Evolutionary conservation across 2,113 vertebrate genomes (phyloP).

Genomic region (Chaetura pelagica): DNA sequence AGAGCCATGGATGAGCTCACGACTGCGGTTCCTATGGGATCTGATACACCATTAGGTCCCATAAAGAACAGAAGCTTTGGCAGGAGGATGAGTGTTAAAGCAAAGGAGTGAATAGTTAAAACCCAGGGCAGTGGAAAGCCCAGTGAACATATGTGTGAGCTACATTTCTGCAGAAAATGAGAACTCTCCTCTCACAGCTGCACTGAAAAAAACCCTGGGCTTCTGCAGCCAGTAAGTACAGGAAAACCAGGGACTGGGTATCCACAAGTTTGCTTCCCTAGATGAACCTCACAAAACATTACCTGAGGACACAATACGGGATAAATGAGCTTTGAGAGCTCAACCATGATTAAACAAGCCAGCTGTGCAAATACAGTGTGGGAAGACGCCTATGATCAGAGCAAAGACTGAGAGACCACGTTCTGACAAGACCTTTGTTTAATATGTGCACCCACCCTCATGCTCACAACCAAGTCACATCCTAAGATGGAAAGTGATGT

Average conservation of each 20-base stretch:
- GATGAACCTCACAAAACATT: neutral
- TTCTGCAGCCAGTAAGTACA: neutral
- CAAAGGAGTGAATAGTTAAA: neutral
- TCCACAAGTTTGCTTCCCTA: neutral
- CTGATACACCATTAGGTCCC: neutral
- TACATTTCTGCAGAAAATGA: neutral
- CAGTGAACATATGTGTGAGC: neutral
- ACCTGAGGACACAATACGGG: neutral
- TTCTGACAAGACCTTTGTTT: neutral
- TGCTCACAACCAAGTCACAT: neutral
- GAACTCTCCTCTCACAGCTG: neutral
- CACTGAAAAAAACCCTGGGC: rapidly evolving
- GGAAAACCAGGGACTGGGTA: neutral
- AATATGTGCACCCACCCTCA: neutral
- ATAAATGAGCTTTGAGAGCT: neutral
- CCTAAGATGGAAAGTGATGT: neutral
- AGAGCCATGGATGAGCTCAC: neutral
- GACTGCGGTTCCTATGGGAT: neutral
- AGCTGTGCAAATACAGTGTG: neutral
- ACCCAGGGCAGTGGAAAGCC: neutral
- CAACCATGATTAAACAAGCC: neutral
- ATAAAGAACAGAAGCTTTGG: neutral
- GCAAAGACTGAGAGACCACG: neutral
- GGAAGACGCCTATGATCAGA: neutral
- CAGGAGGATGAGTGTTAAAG: neutral